Evolutionary conservation across 2,888 invertebrate genomes (phyloP).

Genomic region (Drosophila subsilvestris): DNA sequence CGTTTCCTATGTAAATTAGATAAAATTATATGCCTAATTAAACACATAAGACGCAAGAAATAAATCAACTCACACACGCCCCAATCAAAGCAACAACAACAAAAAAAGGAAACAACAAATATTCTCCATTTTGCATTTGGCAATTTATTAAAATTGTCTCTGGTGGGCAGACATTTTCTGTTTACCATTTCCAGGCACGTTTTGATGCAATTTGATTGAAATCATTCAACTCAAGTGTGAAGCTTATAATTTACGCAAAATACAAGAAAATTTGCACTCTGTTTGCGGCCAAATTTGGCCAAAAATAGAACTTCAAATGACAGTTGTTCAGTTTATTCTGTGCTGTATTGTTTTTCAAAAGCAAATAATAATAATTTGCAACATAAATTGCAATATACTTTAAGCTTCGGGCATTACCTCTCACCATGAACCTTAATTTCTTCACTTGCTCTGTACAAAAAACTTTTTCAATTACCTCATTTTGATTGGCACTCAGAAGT

Average conservation of each 20-base stretch:
- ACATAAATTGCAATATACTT: slow-evolving; percentile 19
- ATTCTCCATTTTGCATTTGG: neutral
- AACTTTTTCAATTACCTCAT: slow-evolving; percentile 48
- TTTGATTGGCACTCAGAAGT: slow-evolving; percentile 39
- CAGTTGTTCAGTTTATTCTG: neutral
- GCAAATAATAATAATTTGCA: slow-evolving; percentile 4
- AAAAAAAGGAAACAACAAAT: neutral
- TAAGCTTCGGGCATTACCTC: neutral
- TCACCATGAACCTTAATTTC: too few relatives aligned
- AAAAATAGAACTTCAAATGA: neutral
- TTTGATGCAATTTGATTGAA: slow-evolving; percentile 44
- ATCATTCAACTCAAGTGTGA: slow-evolving; percentile 32
- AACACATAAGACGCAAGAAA: neutral
- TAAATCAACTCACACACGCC: slow-evolving; percentile 25
- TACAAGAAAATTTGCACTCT: slow-evolving; percentile 2
- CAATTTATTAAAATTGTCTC: slow-evolving; percentile 45
- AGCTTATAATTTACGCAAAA: slow-evolving; percentile 41
- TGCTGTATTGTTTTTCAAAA: neutral
- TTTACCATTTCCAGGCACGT: slow-evolving; percentile 44
- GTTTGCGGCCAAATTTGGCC: neutral
- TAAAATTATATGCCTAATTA: slow-evolving; percentile 26
- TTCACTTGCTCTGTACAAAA: slow-evolving; percentile 16
- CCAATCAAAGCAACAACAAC: neutral
- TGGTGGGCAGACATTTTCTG: slow-evolving; percentile 18
- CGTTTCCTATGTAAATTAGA: slow-evolving; percentile 3